Percentiles rank a stretch among this genome's conserved stretches.
Conservation (phyloP, 2,888 invertebrate genomes). For the Caenorhabditis angaria region DNA sequence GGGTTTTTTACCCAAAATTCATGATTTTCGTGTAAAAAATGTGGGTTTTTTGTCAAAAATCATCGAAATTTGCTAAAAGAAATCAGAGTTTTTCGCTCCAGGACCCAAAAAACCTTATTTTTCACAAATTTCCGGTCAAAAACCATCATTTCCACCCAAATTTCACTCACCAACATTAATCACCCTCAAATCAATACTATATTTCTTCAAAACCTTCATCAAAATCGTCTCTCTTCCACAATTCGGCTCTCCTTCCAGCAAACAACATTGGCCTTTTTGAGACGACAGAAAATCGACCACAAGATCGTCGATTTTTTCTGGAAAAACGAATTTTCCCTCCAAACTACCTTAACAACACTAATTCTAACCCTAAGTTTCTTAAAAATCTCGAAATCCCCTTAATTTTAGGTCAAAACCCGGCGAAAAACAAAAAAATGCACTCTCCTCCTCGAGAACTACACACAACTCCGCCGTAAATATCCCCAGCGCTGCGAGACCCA, state of each 20-base stretch:
- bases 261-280: conserved; percentile 35
- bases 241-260: conserved; percentile 35
- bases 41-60: background rate
- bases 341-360: too few species aligned
- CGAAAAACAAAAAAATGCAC: background rate
- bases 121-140: too few species aligned
- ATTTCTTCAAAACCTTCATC: conserved; percentile 22
- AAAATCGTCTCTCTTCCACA: conserved; percentile 33
- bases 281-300: conserved; percentile 27
- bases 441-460: background rate
- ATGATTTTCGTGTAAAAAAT: background rate
- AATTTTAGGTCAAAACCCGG: background rate
- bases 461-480: background rate
- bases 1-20: background rate
- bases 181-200: conserved; percentile 15
- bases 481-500: background rate
- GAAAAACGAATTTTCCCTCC: background rate
- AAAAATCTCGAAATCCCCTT: background rate
- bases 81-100: too few species aligned
- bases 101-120: background rate
- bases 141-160: background rate
- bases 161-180: conserved; percentile 24
- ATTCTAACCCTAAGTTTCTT: too few species aligned
- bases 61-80: too few species aligned
- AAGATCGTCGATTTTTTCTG: conserved; percentile 29